Conservation (phyloP, 2,113 vertebrate species). For the Setophaga petechia region DNA sequence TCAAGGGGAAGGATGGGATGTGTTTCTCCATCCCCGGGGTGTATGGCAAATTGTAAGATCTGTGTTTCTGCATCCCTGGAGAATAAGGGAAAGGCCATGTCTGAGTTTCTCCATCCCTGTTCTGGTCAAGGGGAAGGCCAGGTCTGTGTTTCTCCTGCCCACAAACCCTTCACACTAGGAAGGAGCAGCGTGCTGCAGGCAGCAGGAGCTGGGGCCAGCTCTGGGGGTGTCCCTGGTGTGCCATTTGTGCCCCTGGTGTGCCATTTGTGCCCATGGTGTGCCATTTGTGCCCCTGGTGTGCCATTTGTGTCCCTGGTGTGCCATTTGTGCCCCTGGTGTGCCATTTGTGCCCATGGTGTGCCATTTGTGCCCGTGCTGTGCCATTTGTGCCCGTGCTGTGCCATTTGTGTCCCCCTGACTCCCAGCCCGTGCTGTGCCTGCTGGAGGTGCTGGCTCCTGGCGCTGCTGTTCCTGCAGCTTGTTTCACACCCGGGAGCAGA, state of each 20-base stretch:
- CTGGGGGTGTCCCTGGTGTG: not conserved
- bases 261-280: too few species aligned
- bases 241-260: fast-evolving
- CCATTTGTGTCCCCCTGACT: fast-evolving
- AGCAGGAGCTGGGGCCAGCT: not conserved
- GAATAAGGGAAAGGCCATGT: fast-evolving
- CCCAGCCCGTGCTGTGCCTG: fast-evolving
- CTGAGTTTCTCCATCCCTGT: not conserved
- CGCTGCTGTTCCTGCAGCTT: not conserved
- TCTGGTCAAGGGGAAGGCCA: not conserved
- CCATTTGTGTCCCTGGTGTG: not conserved
- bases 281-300: not conserved
- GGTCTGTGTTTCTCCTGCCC: not conserved
- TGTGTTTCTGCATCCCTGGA: not conserved
- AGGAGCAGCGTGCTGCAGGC: not conserved
- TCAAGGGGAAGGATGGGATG: not conserved
- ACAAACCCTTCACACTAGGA: not conserved
- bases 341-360: too few species aligned
- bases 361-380: not conserved
- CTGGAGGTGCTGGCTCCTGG: fast-evolving
- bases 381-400: not conserved
- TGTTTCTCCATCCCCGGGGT: not conserved
- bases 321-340: fast-evolving
- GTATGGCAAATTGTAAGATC: too few species aligned
- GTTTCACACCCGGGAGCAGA: not conserved